These are phyloP conservation scores for Holacanthus passer DNA, from an alignment of 2,113 vertebrate genomes.

Conservation along the genomic window DNA sequence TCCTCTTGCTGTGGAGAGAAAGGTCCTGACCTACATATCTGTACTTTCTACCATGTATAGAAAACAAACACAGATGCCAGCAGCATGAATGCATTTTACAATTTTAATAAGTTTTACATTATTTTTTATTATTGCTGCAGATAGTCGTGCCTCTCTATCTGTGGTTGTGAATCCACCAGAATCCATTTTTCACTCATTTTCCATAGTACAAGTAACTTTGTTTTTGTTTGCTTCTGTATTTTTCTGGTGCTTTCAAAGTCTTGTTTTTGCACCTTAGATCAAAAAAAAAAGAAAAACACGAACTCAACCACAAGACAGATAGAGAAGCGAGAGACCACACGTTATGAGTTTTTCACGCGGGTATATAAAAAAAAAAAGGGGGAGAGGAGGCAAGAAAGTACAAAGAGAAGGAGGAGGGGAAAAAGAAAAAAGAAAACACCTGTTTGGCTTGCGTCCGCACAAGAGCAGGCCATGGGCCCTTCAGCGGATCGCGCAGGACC, in stretches of 20 bases:
- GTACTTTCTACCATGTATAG: neutral
- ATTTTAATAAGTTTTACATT: neutral
- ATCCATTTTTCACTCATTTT: slow-evolving; percentile 20
- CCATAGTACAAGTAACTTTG: slow-evolving; percentile 8
- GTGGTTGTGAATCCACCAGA: neutral
- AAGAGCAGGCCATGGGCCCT: slow-evolving; percentile 75
- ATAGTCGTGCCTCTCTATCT: neutral
- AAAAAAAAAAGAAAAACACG: slow-evolving; percentile 34
- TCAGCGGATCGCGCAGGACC: slow-evolving; percentile 84
- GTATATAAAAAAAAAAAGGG: slow-evolving; percentile 63
- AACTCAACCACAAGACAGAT: slow-evolving; percentile 35
- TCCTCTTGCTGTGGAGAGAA: slow-evolving; percentile 24
- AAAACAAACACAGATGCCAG: neutral
- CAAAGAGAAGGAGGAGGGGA: slow-evolving; percentile 78
- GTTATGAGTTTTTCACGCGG: slow-evolving; percentile 68
- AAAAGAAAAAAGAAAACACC: slow-evolving; percentile 88
- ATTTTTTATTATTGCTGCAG: slow-evolving; percentile 7
- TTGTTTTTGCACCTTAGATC: slow-evolving; percentile 58
- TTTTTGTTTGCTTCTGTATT: slow-evolving; percentile 46
- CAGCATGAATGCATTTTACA: slow-evolving; percentile 4
- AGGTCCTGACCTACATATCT: slow-evolving; percentile 21
- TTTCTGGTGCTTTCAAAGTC: slow-evolving; percentile 46
- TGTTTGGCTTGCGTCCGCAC: slow-evolving; percentile 86
- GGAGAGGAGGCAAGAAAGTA: slow-evolving; percentile 79
- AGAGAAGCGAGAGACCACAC: slow-evolving; percentile 64